A percentile compares a stretch with the other conserved stretches of the same genome.
These are phyloP conservation scores for Ceraclea dissimilis DNA, from an alignment of 2,888 invertebrate species.

Conservation along the genomic window DNA sequence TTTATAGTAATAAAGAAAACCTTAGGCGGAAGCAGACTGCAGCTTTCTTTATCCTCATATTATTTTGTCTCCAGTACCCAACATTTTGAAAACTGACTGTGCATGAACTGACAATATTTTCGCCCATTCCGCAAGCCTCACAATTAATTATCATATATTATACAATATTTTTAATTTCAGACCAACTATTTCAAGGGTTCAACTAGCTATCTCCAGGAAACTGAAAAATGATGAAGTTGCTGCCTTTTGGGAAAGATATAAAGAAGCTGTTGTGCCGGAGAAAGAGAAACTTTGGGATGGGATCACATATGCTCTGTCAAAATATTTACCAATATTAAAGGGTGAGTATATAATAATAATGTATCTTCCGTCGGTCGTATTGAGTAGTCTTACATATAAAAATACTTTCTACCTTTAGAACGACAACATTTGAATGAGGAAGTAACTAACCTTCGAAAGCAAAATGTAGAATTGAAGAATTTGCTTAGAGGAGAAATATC, in stretches of 20 bases:
- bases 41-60: no score
- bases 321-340: constrained; percentile 57
- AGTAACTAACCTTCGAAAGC: constrained; percentile 53
- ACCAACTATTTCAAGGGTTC: constrained; percentile 28
- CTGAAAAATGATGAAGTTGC: constrained; percentile 50
- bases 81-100: no score
- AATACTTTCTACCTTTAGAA: constrained; percentile 37
- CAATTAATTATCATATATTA: no score
- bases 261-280: constrained; percentile 50
- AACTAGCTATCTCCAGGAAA: constrained; percentile 48
- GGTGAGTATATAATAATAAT: constrained; percentile 35
- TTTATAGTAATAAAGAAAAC: no score
- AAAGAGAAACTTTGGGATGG: constrained; percentile 67
- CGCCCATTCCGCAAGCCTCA: no score
- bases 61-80: no score
- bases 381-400: no score
- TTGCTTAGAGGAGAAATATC: constrained; percentile 56
- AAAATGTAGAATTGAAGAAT: constrained; percentile 61
- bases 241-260: constrained; percentile 61
- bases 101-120: no score
- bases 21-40: no score
- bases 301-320: constrained; percentile 53
- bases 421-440: constrained; percentile 59
- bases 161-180: no score
- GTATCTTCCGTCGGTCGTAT: no score